phyloP scores from a whole-genome alignment of 2,888 invertebrate species.

The Campoplex capitator region DNA sequence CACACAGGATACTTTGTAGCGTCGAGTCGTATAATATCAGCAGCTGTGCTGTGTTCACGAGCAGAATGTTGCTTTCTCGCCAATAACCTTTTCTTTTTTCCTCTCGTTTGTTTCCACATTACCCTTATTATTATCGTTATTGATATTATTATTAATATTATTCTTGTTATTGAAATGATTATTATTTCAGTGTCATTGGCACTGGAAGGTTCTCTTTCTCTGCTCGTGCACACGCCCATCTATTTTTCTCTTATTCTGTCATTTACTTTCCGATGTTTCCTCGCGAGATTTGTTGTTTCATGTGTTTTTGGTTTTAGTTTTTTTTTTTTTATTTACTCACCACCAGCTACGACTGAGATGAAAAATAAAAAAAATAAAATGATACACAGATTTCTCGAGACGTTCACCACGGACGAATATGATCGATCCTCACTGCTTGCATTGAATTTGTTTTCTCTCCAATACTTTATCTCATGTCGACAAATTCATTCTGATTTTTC shows the following conservation, averaged over 20 bases:
- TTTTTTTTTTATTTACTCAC: background rate
- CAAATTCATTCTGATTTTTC: background rate
- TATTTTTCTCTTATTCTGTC: slow-evolving; percentile 20
- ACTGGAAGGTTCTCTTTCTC: slow-evolving; percentile 49
- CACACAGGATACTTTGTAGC: background rate
- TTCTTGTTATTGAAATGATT: slow-evolving; percentile 1
- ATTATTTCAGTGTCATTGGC: slow-evolving; percentile 68
- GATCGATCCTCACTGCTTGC: background rate
- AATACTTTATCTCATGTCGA: background rate
- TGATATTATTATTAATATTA: slow-evolving; percentile 37
- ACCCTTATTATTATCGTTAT: slow-evolving; percentile 29
- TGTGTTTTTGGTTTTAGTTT: background rate
- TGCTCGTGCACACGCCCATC: slow-evolving; percentile 1
- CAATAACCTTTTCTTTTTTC: slow-evolving; percentile 35
- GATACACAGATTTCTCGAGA: background rate
- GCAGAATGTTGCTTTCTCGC: slow-evolving; percentile 44
- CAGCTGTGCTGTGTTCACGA: slow-evolving; percentile 40
- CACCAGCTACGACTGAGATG: background rate
- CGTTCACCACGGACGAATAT: background rate
- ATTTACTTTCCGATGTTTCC: slow-evolving; percentile 11
- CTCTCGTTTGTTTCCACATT: slow-evolving; percentile 16
- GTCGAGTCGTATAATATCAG: slow-evolving; percentile 2
- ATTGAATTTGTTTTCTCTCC: slow-evolving; percentile 16
- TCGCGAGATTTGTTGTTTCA: slow-evolving; percentile 21
- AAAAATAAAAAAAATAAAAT: slow-evolving; percentile 6